Conservation (phyloP, 2,113 vertebrate species). For the Rhombomys opimus region DNA sequence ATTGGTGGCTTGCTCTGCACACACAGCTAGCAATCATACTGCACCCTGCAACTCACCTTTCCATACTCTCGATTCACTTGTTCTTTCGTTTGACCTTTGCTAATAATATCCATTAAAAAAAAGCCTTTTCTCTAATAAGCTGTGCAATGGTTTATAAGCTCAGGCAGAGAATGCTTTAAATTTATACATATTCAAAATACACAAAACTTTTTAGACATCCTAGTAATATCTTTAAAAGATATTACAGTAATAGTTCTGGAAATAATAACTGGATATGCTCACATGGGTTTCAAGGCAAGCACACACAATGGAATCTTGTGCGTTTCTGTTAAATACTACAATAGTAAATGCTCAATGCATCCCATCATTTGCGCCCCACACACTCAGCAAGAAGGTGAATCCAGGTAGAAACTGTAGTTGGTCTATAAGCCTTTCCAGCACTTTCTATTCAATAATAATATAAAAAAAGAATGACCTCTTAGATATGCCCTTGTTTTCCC, state of each 20-base stretch:
- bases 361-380: background rate
- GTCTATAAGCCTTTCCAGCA: slow-evolving; percentile 5
- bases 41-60: background rate
- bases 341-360: background rate
- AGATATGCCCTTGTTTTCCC: slow-evolving; percentile 42
- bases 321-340: background rate
- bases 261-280: slow-evolving; percentile 4
- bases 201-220: background rate
- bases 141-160: slow-evolving; percentile 22
- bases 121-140: slow-evolving; percentile 34
- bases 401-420: background rate
- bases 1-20: background rate
- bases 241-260: background rate
- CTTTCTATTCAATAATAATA: slow-evolving; percentile 61
- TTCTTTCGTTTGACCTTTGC: slow-evolving; percentile 38
- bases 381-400: background rate
- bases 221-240: slow-evolving; percentile 15
- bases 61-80: slow-evolving; percentile 1
- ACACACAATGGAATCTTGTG: background rate
- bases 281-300: background rate
- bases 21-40: background rate
- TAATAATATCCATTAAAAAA: background rate
- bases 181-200: slow-evolving; percentile 6
- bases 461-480: slow-evolving; percentile 59
- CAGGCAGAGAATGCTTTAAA: slow-evolving; percentile 9